Conservation (phyloP, 2,797 vertebrate species). For the Poeciliopsis presidionis region DNA sequence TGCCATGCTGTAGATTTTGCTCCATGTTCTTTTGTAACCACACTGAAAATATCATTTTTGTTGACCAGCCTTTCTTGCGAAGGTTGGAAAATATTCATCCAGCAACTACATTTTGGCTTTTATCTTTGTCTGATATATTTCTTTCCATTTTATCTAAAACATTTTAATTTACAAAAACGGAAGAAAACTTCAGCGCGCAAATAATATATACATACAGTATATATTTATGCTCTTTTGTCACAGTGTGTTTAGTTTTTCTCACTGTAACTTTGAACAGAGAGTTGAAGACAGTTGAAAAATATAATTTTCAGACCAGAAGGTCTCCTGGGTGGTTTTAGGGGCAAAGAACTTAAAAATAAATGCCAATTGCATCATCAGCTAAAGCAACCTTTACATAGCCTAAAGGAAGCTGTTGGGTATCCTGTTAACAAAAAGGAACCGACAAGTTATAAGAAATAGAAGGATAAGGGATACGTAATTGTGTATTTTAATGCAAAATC, state of each 20-base stretch:
- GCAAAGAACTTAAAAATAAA: not conserved
- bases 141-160: too few species aligned
- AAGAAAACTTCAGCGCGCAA: too few species aligned
- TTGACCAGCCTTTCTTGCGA: too few species aligned
- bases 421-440: constrained; percentile 13
- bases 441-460: constrained; percentile 19
- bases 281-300: not conserved
- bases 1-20: not conserved
- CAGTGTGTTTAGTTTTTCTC: not conserved
- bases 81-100: too few species aligned
- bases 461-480: constrained; percentile 4
- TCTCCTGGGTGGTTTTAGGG: not conserved
- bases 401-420: not conserved
- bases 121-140: too few species aligned
- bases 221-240: not conserved
- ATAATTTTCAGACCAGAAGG: not conserved
- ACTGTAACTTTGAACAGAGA: not conserved
- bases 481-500: constrained; percentile 23
- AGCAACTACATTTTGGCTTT: too few species aligned
- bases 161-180: too few species aligned
- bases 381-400: constrained; percentile 16
- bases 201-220: not conserved
- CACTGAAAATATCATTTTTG: too few species aligned
- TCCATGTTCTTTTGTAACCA: not conserved
- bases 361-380: not conserved